These are phyloP conservation scores for Pogonocherus hispidulus DNA, from an alignment of 2,888 invertebrate species.

Conservation along the genomic window DNA sequence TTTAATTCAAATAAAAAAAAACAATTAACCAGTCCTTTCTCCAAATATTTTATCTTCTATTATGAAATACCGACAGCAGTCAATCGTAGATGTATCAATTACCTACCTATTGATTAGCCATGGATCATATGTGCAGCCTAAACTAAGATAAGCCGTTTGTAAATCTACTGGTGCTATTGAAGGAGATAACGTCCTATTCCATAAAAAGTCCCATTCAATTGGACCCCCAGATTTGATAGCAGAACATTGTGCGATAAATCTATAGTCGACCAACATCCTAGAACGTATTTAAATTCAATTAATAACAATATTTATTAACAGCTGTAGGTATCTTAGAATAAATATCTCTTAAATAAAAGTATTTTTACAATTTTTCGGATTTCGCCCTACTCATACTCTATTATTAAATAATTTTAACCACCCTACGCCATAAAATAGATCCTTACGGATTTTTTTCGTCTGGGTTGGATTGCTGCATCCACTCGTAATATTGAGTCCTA, in stretches of 20 bases:
- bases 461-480: slow-evolving; percentile 61
- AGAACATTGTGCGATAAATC: slow-evolving; percentile 75
- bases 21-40: no score
- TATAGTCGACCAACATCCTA: slow-evolving; percentile 78
- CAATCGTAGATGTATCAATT: no score
- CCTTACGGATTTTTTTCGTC: slow-evolving; percentile 64
- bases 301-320: no score
- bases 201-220: slow-evolving; percentile 81
- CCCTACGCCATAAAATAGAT: no score
- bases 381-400: no score
- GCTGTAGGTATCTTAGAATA: no score
- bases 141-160: slow-evolving; percentile 68
- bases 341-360: no score
- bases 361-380: no score
- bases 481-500: slow-evolving; percentile 65
- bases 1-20: no score
- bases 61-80: no score
- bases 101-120: slow-evolving; percentile 71
- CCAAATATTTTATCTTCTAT: no score
- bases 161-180: slow-evolving; percentile 73
- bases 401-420: no score
- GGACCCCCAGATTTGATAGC: slow-evolving; percentile 76
- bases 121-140: slow-evolving; percentile 72
- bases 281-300: slow-evolving; percentile 39
- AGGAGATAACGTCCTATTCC: slow-evolving; percentile 73